Percentiles rank a stretch among this genome's conserved stretches.
Evolutionary conservation across 2,888 invertebrate species (phyloP).

Genomic region (Drosophila prolongata): DNA sequence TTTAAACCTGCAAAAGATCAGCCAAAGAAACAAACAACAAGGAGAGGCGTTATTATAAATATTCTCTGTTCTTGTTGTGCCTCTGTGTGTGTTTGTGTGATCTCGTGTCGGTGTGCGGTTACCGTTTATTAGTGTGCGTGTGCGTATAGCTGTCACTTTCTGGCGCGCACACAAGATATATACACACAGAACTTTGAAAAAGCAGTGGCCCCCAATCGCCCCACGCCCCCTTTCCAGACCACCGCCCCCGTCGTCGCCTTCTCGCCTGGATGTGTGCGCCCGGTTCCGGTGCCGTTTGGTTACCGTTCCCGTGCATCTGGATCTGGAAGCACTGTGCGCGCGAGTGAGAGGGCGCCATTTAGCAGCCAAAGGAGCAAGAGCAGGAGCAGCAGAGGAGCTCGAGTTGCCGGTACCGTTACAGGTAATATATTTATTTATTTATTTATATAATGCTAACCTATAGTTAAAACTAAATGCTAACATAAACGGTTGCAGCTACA

Average conservation of each 20-base stretch:
- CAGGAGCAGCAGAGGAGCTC: constrained; percentile 40
- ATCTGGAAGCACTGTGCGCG: constrained; percentile 13
- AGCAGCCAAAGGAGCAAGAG: constrained; percentile 11
- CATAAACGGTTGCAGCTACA: too few species aligned
- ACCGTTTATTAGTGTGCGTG: constrained; percentile 22
- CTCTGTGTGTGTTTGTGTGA: constrained; percentile 42
- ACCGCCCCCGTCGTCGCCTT: constrained; percentile 20
- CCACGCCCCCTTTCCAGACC: constrained; percentile 46
- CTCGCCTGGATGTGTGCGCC: constrained; percentile 65
- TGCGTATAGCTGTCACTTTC: constrained; percentile 78
- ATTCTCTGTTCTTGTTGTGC: constrained; percentile 37
- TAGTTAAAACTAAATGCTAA: too few species aligned
- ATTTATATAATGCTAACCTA: too few species aligned
- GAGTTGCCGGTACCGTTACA: constrained; percentile 61
- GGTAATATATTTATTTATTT: constrained; percentile 40
- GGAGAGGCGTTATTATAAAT: constrained; percentile 1
- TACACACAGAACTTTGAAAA: constrained; percentile 62
- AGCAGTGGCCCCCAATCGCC: constrained; percentile 50
- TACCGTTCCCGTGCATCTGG: constrained; percentile 32
- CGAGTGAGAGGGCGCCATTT: constrained; percentile 12
- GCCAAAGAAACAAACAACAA: constrained; percentile 51
- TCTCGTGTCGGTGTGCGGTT: constrained; percentile 35
- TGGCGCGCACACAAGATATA: constrained; percentile 74
- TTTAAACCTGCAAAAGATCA: constrained; percentile 82
- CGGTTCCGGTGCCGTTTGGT: constrained; percentile 74